Conservation (phyloP, 2,888 invertebrate genomes). For the Latrodectus hesperus region DNA sequence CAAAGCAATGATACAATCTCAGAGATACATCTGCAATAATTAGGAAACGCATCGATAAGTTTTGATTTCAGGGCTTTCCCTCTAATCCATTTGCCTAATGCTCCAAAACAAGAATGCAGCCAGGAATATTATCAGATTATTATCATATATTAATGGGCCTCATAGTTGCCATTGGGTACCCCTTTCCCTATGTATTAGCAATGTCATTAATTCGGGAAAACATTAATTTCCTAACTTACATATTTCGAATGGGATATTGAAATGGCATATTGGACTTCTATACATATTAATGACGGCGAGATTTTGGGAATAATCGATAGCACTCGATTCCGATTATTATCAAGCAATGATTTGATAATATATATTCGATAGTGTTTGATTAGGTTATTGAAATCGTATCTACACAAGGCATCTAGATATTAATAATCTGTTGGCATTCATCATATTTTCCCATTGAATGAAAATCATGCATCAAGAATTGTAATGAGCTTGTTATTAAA, state of each 20-base stretch:
- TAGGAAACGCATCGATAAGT: too few species aligned
- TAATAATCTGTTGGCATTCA: too few species aligned
- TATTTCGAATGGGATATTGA: background rate
- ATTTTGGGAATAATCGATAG: background rate
- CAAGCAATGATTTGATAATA: background rate
- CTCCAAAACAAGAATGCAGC: conserved; percentile 22
- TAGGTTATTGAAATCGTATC: background rate
- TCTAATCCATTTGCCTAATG: conserved; percentile 1
- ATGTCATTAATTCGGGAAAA: conserved; percentile 39
- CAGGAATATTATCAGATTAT: conserved; percentile 52
- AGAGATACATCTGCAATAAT: too few species aligned
- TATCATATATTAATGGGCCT: conserved; percentile 45
- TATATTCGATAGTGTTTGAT: background rate
- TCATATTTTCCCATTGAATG: too few species aligned
- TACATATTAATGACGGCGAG: background rate
- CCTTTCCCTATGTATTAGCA: conserved; percentile 35
- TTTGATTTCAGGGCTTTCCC: too few species aligned
- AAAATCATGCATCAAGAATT: too few species aligned
- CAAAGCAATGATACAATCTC: too few species aligned
- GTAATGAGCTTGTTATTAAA: too few species aligned
- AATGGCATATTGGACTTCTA: conserved; percentile 1
- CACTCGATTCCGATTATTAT: background rate
- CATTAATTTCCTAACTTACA: conserved; percentile 37
- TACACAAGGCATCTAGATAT: too few species aligned
- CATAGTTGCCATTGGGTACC: background rate